Evolutionary conservation across 2,888 invertebrate genomes (phyloP).

Genomic region (Apodemia hepburni): DNA sequence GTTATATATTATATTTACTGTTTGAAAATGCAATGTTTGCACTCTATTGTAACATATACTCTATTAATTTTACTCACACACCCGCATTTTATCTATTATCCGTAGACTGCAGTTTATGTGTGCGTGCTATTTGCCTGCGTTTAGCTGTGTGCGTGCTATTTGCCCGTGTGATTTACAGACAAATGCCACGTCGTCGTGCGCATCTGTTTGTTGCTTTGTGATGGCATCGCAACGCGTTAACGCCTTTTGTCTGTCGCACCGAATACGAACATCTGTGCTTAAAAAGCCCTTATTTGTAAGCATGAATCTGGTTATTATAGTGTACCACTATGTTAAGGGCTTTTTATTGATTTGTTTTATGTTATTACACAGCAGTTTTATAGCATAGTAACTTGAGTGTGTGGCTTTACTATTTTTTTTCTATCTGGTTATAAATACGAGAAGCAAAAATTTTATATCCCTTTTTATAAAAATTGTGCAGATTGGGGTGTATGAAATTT

Average conservation of each 20-base stretch:
- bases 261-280: constrained; percentile 59
- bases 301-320: constrained; percentile 23
- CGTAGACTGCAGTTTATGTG: constrained; percentile 34
- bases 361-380: background rate
- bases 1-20: no score
- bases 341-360: constrained; percentile 18
- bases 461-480: no score
- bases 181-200: constrained; percentile 61
- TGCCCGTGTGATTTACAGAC: constrained; percentile 73
- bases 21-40: no score
- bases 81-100: constrained; percentile 15
- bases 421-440: no score
- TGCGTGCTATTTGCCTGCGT: constrained; percentile 65
- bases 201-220: constrained; percentile 69
- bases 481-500: no score
- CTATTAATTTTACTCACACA: constrained; percentile 26
- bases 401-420: background rate
- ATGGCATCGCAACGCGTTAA: constrained; percentile 58
- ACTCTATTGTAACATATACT: background rate
- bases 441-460: no score
- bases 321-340: constrained; percentile 10
- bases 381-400: background rate
- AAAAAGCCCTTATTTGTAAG: constrained; percentile 40
- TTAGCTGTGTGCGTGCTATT: constrained; percentile 54
- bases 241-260: constrained; percentile 59